Evolutionary conservation across 53 echinoderm and acorn worm species (phyloP).

Genomic region (Glandiceps talaboti): DNA sequence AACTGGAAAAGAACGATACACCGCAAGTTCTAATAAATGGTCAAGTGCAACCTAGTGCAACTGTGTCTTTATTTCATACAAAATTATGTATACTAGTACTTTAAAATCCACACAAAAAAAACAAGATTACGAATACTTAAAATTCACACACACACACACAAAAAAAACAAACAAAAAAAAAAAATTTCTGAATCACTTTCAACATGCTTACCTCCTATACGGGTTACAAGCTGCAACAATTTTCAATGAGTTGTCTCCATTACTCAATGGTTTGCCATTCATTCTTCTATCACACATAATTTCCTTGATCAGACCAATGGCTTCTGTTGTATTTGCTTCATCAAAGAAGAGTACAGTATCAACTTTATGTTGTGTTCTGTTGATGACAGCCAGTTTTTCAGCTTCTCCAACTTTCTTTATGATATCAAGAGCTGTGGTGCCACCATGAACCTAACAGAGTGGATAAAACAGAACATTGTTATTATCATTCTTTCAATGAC

Average conservation of each 20-base stretch:
- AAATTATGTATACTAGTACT: too few species aligned
- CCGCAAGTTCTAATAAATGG: too few species aligned
- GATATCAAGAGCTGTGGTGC: background rate
- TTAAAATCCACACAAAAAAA: too few species aligned
- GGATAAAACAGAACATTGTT: too few species aligned
- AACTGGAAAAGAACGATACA: too few species aligned
- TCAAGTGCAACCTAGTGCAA: too few species aligned
- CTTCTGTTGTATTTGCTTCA: slow-evolving; percentile 19
- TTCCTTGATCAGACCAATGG: slow-evolving; percentile 14
- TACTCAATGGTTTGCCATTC: background rate
- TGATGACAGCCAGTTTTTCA: background rate
- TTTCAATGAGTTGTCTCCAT: background rate
- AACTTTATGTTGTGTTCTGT: background rate
- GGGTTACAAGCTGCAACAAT: slow-evolving; percentile 20
- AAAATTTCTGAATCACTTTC: too few species aligned
- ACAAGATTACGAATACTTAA: too few species aligned
- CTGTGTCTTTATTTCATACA: too few species aligned
- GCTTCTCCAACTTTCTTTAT: background rate
- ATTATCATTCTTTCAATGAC: too few species aligned
- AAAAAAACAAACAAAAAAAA: too few species aligned
- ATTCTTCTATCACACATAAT: slow-evolving; percentile 2
- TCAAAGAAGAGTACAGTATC: slow-evolving; percentile 12
- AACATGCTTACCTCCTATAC: slow-evolving; percentile 14
- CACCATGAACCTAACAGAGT: slow-evolving; percentile 10
- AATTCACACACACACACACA: too few species aligned